Conservation (phyloP, 2,888 invertebrate genomes). For the Dicyrtoma fusca region DNA sequence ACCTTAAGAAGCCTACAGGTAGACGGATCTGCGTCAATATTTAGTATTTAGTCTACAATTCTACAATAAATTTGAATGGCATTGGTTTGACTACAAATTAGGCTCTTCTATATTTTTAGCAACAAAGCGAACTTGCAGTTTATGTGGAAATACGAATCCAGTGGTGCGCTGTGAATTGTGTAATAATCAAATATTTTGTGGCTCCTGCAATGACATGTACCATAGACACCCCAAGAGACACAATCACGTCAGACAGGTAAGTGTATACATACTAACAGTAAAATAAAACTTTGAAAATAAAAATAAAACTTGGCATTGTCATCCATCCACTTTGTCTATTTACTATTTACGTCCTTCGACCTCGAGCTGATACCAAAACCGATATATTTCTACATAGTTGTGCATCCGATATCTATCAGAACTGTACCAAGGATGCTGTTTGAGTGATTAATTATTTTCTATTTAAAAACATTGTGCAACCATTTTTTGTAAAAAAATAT, state of each 20-base stretch:
- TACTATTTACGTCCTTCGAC: too few species aligned
- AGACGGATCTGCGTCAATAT: constrained; percentile 3
- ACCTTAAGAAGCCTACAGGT: constrained; percentile 15
- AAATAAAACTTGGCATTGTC: too few species aligned
- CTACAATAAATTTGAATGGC: not conserved
- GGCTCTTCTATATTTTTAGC: not conserved
- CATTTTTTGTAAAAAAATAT: not conserved
- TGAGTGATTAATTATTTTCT: not conserved
- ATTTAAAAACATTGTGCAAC: not conserved
- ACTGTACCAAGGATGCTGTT: too few species aligned
- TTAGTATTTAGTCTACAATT: too few species aligned
- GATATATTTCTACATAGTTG: too few species aligned
- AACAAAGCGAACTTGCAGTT: constrained; percentile 66
- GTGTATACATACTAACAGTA: too few species aligned
- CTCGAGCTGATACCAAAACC: too few species aligned
- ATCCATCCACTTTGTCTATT: too few species aligned
- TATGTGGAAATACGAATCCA: constrained; percentile 82
- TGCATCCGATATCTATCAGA: too few species aligned
- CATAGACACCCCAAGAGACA: constrained; percentile 88
- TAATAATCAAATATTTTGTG: constrained; percentile 79
- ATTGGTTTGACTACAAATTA: not conserved
- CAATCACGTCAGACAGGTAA: constrained; percentile 75
- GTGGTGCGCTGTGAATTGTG: constrained; percentile 83
- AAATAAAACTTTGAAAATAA: too few species aligned
- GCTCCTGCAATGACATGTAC: constrained; percentile 92